Evolutionary conservation across 2,797 vertebrate species (phyloP).

Genomic region (Cephalopachus bancanus): DNA sequence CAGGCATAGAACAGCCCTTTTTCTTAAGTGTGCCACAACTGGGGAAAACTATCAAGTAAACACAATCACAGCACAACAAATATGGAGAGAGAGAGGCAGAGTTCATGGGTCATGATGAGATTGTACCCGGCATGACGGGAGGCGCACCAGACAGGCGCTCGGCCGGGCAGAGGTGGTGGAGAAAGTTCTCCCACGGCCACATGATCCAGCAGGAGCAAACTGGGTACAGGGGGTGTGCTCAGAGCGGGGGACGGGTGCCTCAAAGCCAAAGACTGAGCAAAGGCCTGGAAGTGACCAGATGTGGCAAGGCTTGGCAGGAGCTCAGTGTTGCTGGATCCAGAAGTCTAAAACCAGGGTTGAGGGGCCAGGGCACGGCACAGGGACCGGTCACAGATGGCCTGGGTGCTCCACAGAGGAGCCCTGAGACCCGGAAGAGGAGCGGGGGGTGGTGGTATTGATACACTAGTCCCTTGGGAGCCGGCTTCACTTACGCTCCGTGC

Average conservation of each 20-base stretch:
- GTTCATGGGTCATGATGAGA: accelerated
- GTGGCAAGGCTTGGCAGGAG: not conserved
- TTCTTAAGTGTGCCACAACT: not conserved
- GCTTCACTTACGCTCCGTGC: not conserved
- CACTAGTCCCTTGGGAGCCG: not conserved
- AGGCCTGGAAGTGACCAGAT: not conserved
- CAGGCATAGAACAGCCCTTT: not conserved
- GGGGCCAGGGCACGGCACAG: not conserved
- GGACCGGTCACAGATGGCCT: not conserved
- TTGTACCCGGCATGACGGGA: not conserved
- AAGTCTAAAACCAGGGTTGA: not conserved
- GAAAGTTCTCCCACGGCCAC: not conserved
- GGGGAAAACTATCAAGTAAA: not conserved
- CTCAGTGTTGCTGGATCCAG: not conserved
- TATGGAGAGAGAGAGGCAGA: not conserved
- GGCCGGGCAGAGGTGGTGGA: not conserved
- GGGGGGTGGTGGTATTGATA: not conserved
- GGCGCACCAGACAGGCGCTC: not conserved
- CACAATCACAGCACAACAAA: not conserved
- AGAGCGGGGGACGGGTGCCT: not conserved
- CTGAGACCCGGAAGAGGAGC: not conserved
- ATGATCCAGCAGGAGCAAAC: not conserved
- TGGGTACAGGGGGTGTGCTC: not conserved
- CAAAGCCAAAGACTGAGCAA: not conserved
- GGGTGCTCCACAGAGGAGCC: not conserved